Conservation (phyloP, 2,113 vertebrate genomes). For the Archilochus colubris region DNA sequence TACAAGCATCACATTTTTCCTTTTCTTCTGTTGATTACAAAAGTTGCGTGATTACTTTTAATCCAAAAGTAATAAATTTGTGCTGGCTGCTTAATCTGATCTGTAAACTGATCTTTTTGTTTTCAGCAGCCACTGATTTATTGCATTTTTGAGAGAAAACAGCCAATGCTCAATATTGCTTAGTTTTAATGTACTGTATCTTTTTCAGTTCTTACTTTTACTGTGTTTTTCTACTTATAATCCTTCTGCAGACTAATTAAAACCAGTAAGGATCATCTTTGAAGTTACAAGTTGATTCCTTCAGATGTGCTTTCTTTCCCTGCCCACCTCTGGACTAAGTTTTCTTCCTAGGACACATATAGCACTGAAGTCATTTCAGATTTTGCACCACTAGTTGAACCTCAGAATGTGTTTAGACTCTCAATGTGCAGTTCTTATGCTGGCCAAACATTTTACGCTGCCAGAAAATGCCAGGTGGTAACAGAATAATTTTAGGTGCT, state of each 20-base stretch:
- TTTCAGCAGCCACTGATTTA: constrained; percentile 22
- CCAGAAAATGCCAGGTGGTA: constrained; percentile 47
- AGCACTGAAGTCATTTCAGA: background rate
- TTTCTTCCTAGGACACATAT: background rate
- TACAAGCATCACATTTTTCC: background rate
- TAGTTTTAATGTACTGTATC: background rate
- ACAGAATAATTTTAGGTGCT: constrained; percentile 26
- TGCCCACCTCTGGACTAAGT: rapidly evolving
- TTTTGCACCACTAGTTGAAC: background rate
- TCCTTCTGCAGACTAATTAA: background rate
- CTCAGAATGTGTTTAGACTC: background rate
- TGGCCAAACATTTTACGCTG: background rate
- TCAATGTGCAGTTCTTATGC: background rate
- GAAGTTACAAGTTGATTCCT: background rate
- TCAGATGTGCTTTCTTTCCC: background rate
- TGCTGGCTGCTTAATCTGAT: constrained; percentile 32
- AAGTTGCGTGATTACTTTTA: background rate
- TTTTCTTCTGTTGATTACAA: constrained; percentile 10
- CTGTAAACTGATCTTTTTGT: constrained; percentile 9
- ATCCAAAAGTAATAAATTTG: constrained; percentile 51
- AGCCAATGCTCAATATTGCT: background rate
- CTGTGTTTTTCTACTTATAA: background rate
- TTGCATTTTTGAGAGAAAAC: constrained; percentile 5
- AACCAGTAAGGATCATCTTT: background rate
- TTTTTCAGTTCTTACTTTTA: background rate